These are phyloP conservation scores for Hetaerina titia DNA, from an alignment of 2,888 invertebrate genomes.

Conservation along the genomic window DNA sequence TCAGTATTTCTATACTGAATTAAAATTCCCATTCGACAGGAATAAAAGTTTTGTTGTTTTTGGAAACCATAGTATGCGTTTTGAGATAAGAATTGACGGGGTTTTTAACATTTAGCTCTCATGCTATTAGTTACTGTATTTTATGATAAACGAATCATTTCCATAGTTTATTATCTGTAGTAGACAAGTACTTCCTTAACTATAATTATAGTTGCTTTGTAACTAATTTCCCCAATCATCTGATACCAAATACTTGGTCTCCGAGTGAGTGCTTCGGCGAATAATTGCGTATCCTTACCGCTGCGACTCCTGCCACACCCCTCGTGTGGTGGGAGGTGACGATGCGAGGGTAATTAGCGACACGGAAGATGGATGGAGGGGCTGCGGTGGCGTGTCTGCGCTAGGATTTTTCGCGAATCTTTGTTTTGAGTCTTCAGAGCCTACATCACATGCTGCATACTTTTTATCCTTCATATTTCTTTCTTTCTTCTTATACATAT, in stretches of 20 bases:
- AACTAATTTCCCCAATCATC: neutral
- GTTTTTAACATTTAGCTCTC: too few relatives aligned
- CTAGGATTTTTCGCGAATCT: neutral
- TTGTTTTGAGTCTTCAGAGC: neutral
- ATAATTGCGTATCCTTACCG: neutral
- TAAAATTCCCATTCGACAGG: too few relatives aligned
- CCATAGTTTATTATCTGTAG: neutral
- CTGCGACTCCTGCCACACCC: neutral
- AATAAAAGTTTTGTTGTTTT: too few relatives aligned
- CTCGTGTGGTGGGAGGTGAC: neutral
- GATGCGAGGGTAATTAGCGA: constrained; percentile 49
- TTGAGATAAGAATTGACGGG: too few relatives aligned
- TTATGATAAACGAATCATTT: neutral
- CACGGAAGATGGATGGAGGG: constrained; percentile 8
- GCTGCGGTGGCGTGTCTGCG: neutral
- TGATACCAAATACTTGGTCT: neutral
- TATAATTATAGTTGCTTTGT: neutral
- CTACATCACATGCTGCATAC: neutral
- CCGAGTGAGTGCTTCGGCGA: neutral
- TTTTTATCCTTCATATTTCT: neutral
- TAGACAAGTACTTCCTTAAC: too few relatives aligned
- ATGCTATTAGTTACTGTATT: too few relatives aligned
- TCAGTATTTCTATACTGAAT: too few relatives aligned
- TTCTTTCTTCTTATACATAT: too few relatives aligned
- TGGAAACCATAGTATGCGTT: too few relatives aligned